Evolutionary conservation across 2,113 vertebrate species (phyloP).

Genomic region (Notarius quadriscutis): DNA sequence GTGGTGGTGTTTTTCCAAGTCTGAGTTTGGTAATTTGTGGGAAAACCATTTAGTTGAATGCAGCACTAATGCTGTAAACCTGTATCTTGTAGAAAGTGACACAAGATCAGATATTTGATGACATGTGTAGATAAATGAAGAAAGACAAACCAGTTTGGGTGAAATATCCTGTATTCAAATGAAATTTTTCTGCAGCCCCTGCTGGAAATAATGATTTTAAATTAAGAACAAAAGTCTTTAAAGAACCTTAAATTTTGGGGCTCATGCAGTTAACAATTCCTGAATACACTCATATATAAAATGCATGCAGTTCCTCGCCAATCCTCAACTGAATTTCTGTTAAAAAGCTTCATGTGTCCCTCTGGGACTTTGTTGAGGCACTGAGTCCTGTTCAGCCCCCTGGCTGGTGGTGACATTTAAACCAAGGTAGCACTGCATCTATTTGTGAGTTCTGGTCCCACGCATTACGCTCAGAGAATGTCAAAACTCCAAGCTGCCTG

Average conservation of each 20-base stretch:
- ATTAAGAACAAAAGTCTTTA: neutral
- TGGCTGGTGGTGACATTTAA: conserved; percentile 50
- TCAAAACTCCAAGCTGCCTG: conserved; percentile 27
- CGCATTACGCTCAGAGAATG: conserved; percentile 18
- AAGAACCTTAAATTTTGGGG: neutral
- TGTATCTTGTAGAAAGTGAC: neutral
- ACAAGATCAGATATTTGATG: neutral
- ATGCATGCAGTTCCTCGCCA: neutral
- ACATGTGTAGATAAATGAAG: neutral
- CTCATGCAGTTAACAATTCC: neutral
- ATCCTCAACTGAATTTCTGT: neutral
- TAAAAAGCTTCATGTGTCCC: conserved; percentile 1
- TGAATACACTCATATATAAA: neutral
- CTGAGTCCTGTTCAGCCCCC: conserved; percentile 29
- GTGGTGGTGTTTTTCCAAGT: neutral
- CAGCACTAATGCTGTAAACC: neutral
- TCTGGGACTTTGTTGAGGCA: conserved; percentile 30
- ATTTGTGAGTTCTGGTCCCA: conserved; percentile 20
- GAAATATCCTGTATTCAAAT: neutral
- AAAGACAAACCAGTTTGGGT: neutral
- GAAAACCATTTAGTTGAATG: neutral
- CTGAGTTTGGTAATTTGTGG: neutral
- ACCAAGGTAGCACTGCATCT: conserved; percentile 23
- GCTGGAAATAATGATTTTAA: neutral
- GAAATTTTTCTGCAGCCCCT: neutral